Evolutionary conservation across 2,113 vertebrate genomes (phyloP).

Genomic region (Butastur rufipennis): DNA sequence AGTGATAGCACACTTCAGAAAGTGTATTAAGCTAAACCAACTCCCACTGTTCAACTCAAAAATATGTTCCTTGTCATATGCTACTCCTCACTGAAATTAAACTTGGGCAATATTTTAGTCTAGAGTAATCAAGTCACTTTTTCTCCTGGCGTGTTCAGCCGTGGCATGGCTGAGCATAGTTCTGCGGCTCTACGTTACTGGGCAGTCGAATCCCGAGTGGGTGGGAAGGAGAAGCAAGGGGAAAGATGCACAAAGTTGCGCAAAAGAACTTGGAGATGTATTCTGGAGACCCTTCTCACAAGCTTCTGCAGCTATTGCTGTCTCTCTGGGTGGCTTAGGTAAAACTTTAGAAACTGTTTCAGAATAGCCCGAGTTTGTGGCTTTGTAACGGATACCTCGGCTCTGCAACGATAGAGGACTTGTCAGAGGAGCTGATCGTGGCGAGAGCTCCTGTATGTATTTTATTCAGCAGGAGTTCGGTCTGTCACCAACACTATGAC

Average conservation of each 20-base stretch:
- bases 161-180: accelerated
- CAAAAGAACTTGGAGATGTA: background rate
- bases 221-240: background rate
- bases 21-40: conserved; percentile 24
- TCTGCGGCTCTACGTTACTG: background rate
- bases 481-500: background rate
- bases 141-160: background rate
- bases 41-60: conserved; percentile 29
- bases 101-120: background rate
- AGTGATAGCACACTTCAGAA: conserved; percentile 35
- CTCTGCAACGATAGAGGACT: background rate
- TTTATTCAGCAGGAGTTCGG: background rate
- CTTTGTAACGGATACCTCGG: background rate
- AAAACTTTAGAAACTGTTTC: background rate
- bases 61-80: conserved; percentile 49
- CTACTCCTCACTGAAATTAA: conserved; percentile 6
- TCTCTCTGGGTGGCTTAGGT: background rate
- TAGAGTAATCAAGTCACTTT: background rate
- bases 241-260: background rate
- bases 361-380: background rate
- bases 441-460: background rate
- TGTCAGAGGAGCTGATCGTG: accelerated
- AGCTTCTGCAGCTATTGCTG: background rate
- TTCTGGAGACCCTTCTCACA: background rate
- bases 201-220: background rate